Percentiles rank a stretch among this genome's conserved stretches.
phyloP scores from a whole-genome alignment of 2,797 vertebrate genomes.

The Macropus fuliginosus region DNA sequence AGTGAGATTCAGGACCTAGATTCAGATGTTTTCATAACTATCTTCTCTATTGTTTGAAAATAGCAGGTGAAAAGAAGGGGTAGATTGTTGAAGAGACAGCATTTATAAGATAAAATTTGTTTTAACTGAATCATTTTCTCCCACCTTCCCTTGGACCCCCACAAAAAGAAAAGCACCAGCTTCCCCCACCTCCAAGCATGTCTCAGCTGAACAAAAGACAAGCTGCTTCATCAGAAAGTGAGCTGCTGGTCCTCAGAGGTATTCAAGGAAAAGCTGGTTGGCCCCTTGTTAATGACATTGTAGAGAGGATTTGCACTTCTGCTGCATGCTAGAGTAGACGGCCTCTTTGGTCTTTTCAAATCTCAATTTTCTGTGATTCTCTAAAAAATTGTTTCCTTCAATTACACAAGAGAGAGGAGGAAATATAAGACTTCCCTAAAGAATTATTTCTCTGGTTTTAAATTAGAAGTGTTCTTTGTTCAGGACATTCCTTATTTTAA shows the following conservation, averaged over 20 bases:
- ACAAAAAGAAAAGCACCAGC: not conserved
- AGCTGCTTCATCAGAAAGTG: not conserved
- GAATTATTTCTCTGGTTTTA: not conserved
- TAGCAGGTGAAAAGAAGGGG: too few relatives aligned
- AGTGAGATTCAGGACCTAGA: too few relatives aligned
- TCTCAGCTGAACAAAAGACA: not conserved
- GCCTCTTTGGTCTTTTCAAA: not conserved
- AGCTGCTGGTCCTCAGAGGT: not conserved
- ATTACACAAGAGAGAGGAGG: not conserved
- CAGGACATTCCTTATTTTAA: not conserved
- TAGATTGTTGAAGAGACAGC: too few relatives aligned
- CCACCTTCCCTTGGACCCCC: not conserved
- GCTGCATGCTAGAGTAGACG: not conserved
- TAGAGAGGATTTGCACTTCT: not conserved
- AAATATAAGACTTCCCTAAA: not conserved
- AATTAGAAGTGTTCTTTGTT: not conserved
- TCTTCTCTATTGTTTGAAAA: too few relatives aligned
- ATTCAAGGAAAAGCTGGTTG: not conserved
- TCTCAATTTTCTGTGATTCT: not conserved
- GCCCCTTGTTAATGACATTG: not conserved
- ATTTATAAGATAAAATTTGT: too few relatives aligned
- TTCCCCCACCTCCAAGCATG: not conserved
- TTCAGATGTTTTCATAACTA: too few relatives aligned
- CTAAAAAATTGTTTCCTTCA: not conserved
- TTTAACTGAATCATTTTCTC: not conserved